Evolutionary conservation across 2,888 invertebrate genomes (phyloP), one percentile per base, ranked within the genome.

Genomic region (Drosophila longiperda): DNA sequence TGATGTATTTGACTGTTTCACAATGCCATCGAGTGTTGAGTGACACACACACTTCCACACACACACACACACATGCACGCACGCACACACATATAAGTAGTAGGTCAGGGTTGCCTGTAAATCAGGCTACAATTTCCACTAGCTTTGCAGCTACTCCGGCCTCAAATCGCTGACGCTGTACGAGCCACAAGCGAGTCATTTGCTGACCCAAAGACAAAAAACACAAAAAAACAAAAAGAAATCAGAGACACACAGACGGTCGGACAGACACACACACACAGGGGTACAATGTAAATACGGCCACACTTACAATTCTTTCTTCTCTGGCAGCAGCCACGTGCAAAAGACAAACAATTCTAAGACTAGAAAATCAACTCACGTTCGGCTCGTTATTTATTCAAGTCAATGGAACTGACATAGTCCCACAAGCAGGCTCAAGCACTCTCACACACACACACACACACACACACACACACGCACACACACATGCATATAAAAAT

Each of bases 331-430:
- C 63, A 72, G 60, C 59, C 74, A 78, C 79, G 82, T 81, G 76
- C 53, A 63, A 50, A 73, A 76, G 73, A 69, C 70, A 75, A 80
- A 80, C 74, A 79, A 76, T 72, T 64, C 65, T 58, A 70, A 63
- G 73, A 38, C 70, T 80, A 50, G 67, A 68, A 78, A 84, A 87
- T 80, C 87, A 72, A 82, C 82, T 87, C 84, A 87, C 84, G 84
- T 85, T 72, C 59, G 20, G 57, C 73, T 78, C 75, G 83, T 80
- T 82, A 85, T 85, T 85, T 84, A 78, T 83, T 76, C 81, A 78
- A 80, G 73, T 80, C 80, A 76, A 80, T 80, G 77, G 79, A 78
- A 79, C 79, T 78, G 68, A 75, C 86, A 83, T 70, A 52, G 65
- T 49, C 62, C 38, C 38, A 66, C 32, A 73, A 29, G 48, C 38